Evolutionary conservation across 2,888 invertebrate genomes (phyloP), one percentile per base, ranked within the genome.

Genomic region (Brachyptera risi): DNA sequence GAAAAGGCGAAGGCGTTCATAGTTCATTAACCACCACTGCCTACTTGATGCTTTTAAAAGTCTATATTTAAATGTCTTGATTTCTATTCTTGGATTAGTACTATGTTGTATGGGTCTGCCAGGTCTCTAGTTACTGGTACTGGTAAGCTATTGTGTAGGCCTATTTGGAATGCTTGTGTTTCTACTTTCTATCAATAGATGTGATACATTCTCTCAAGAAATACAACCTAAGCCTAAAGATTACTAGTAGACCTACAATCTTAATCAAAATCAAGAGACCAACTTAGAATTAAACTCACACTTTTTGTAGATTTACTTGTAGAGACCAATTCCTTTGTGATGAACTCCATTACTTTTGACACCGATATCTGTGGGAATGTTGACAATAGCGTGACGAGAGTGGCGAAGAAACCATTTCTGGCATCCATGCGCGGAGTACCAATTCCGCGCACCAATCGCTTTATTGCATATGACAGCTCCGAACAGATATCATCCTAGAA

Each of bases 361-460:
- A 83, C 71, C 13, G 79, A 73, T 0, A 83, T 74, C 51, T 79
- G 74, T 1, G 78, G 74, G 61, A 79, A 75, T 56, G 78, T 74
- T 42, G 74, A 75, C 11, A 90, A 72, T 59, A 87, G 73, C 4
- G 80, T 79, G n/a, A 85, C 83, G 13, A 91, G 76, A 9, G 85
- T 81, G 0, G 84, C 80, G 71, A 83, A 90, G 74, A 85, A 88
- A 23, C 89, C 88, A 61, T 82, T 80, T 67, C 86, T 80, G 27
- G 85, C 80, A 21, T 78, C 77, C 21, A 80, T 78, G 38, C 84
- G 79, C 19, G 86, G 83, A 1, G 90, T 84, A 31, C 88, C 88
- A 63, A 89, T 75, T 64, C 90, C 89, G 67, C 88, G 79, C 2
- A 91, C 78, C 54, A 90, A 74, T 67, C 90, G 79, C 65, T 81